These are phyloP conservation scores for Parauchenoglanis punctatus DNA, from an alignment of 2,797 vertebrate genomes.

Conservation along the genomic window DNA sequence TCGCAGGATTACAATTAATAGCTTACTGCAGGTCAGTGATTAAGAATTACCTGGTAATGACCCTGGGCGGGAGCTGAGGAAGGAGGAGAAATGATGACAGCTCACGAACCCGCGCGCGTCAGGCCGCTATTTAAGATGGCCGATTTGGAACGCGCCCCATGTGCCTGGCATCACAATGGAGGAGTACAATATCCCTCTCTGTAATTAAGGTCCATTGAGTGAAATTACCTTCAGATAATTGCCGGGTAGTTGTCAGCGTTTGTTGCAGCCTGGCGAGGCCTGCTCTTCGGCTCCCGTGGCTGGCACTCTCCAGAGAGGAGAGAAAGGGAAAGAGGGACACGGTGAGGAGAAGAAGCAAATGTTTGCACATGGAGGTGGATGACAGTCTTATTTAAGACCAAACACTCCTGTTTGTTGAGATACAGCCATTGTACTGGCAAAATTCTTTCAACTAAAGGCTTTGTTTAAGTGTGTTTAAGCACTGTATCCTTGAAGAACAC, in stretches of 20 bases:
- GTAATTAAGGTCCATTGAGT: conserved; percentile 85
- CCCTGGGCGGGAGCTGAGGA: conserved; percentile 59
- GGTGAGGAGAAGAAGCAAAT: conserved; percentile 31
- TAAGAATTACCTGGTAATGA: conserved; percentile 69
- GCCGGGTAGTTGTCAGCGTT: conserved; percentile 82
- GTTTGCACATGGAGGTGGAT: conserved; percentile 2
- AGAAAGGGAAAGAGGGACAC: conserved; percentile 37
- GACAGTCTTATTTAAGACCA: conserved; percentile 23
- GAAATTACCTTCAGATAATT: conserved; percentile 83
- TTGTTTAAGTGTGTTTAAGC: conserved; percentile 36
- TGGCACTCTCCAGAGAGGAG: conserved; percentile 55
- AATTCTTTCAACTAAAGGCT: not conserved
- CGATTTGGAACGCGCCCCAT: conserved; percentile 66
- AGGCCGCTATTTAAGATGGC: conserved; percentile 69
- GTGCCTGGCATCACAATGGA: conserved; percentile 70
- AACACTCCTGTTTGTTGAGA: not conserved
- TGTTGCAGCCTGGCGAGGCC: conserved; percentile 67
- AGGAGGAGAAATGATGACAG: conserved; percentile 66
- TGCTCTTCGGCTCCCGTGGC: conserved; percentile 64
- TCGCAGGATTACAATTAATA: conserved; percentile 69
- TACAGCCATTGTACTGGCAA: not conserved
- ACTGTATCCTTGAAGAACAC: not conserved
- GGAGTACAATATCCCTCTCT: conserved; percentile 69
- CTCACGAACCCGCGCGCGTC: conserved; percentile 61
- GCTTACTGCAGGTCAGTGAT: conserved; percentile 70